Base-by-base conservation (phyloP, 2,113 vertebrate genomes). In the Psittacara wagleri region DNA sequence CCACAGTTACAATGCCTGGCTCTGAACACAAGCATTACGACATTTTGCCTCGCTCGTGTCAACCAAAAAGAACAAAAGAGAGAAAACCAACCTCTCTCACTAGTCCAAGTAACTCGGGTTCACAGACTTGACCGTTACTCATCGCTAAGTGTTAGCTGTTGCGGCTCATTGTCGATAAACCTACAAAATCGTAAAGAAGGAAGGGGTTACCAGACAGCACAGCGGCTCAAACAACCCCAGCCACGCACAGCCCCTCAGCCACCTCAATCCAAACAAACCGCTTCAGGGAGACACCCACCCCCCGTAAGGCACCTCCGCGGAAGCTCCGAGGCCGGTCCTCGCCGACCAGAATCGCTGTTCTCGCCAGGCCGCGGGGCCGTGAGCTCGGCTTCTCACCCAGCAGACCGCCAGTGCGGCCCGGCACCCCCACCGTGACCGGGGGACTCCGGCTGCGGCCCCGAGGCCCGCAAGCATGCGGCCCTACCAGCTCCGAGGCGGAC, bases 41-140 rank as follows among this genome's bases (percentile, higher is more conserved):
- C 43, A 43, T 10, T 15, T 4, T 20, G 18, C 27, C 18, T 69
- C 16, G 13, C 6, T 49, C 1, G 8, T 33, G 81, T 54, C 9
- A 49, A 59, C 4, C 0, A 23, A 11, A 25, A 15, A 39, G 7
- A 0, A 31, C 62, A 67, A 11, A 6, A 1, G 10, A 17, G 17
- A 20, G 13, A 74, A 66, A 61, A 89, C 97, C 28, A 86, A 99
- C 99, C 98, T 99, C 99, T 94, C 98, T 99, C 51, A 99, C 98
- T 77, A 99, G 98, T 67, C 97, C 98, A 22, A 99, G 98, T 51
- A 99, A 96, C 93, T 99, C 99, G 2, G 98, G 98, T 96, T 99
- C 99, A 11, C 98, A 98, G 4, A 98, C 98, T 92, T 99, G 97
- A 90, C 98, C 81, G 57, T 99, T 99, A 7, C 98, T 99, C 99